Base-by-base conservation (phyloP, 1,140 invertebrate species). In the Neodiprion lecontei region DNA sequence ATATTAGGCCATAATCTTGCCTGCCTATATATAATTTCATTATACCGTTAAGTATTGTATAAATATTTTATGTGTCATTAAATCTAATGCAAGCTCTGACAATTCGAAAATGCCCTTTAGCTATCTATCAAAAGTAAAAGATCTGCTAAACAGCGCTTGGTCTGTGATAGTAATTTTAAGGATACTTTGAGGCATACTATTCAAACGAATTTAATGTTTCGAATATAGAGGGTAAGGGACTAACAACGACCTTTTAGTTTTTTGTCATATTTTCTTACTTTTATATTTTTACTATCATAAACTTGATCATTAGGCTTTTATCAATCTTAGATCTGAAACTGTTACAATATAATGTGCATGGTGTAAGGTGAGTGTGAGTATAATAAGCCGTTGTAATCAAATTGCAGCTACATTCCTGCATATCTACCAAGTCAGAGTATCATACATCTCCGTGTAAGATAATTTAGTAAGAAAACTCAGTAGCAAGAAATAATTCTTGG, bases 331-430 rank as follows among this genome's bases (percentile, higher is more conserved):
- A 61, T 61, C 53, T 61, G 53, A 61, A 61, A 61, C 53, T 61
- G 53, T 61, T 61, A 61, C 53, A 61, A 61, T 61, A 61, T 61
- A 61, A 14, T 61, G 53, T 61, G 53, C 53, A 61, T 61, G 53
- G 53, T 61, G 53, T 61, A 61, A 61, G 53, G 53, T 61, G 53
- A 61, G 53, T 61, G 53, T 61, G 53, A 61, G 53, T 61, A 61
- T 61, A 9, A 8, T 61, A 61, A 17, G 53, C 11, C 7, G 5
- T 61, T 17, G 53, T 61, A 61, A 5, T 61, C 11, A 40, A 40
- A 40, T 40, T 40, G 11, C 53, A 40, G 28, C 28, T 40, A 40
- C 28, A 40, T 40, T 40, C 28, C 28, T 40, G 28, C 28, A 40
- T 4, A 40, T 40, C 2, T 40, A 40, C 28, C 28, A 40, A 40